Evolutionary conservation across 2,797 vertebrate species (phyloP), one percentile per base, ranked within the genome.

Genomic region (Lerista edwardsae): DNA sequence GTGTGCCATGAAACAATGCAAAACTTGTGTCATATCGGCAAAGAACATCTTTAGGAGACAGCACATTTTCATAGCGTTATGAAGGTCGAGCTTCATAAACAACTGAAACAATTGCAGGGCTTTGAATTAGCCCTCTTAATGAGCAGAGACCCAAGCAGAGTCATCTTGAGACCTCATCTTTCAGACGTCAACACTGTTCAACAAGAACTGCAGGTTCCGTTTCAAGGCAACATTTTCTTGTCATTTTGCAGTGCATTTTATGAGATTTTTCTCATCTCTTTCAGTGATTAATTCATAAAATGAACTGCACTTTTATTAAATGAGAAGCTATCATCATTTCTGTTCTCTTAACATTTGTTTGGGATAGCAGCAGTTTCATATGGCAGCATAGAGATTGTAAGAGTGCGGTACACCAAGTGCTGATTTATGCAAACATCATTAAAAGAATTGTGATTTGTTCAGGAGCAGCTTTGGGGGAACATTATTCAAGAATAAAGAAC

Each of bases 31-130:
- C 94, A 87, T 96, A 95, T 96, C 96, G 94, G 89, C 36, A 77
- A 92, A 93, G 95, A 93, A 96, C 95, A 96, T 96, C 96, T 96
- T 96, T 96, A 90, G 91, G 93, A 94, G 94, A 87, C 91, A 90
- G 85, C 91, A 93, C 83, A 85, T 95, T 95, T 92, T 90, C 44
- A 88, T 83, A 83, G 79, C 67, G 86, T 86, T 87, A 68, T 25
- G 86, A 95, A 95, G 94, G 93, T 93, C 75, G 84, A 84, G 90
- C 91, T 95, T 95, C 91, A 87, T 91, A 95, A 95, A 95, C 92
- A 93, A 92, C 74, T 80, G 76, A 91, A 93, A 95, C 94, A 92
- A 84, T 91, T 44, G 83, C 88, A 77, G 90, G 57, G 0, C 6
- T 87, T 89, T 47, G 75, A 31, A 41, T 89, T 86, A 77, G 55